Conservation (phyloP, 2,113 vertebrate species). For the Panurus biarmicus region DNA sequence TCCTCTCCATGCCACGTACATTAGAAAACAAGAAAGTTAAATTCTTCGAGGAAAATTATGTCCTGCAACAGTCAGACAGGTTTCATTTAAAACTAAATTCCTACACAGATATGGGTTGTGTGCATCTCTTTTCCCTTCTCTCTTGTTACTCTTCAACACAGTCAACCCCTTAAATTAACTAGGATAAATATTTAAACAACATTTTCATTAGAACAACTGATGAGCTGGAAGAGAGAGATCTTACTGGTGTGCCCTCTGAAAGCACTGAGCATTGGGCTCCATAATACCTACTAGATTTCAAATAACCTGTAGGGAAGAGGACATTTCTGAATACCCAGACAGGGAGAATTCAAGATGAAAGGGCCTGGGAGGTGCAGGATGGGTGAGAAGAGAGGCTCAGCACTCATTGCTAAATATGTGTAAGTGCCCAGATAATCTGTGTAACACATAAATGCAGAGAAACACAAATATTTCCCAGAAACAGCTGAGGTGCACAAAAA, state of each 20-base stretch:
- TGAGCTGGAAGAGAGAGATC: not conserved
- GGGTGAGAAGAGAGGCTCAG: not conserved
- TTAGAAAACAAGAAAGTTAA: not conserved
- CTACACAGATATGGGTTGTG: not conserved
- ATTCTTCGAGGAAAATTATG: not conserved
- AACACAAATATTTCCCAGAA: not conserved
- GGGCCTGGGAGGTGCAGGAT: not conserved
- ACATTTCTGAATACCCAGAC: not conserved
- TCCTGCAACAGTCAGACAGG: not conserved
- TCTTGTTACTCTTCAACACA: not conserved
- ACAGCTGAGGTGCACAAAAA: not conserved
- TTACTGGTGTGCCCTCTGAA: not conserved
- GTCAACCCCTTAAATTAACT: not conserved
- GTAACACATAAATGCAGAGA: not conserved
- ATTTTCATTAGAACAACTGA: not conserved
- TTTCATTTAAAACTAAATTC: not conserved
- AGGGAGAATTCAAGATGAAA: not conserved
- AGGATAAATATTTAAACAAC: not conserved
- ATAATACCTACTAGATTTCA: not conserved
- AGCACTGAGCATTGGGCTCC: not conserved
- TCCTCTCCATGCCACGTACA: not conserved
- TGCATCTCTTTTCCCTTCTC: rapidly evolving
- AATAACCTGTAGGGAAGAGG: not conserved
- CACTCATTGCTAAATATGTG: not conserved
- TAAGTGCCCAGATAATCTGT: not conserved